Percentiles rank a stretch among this genome's conserved stretches.
Evolutionary conservation across 2,113 vertebrate genomes (phyloP).

Genomic region (Dipodomys ordii): DNA sequence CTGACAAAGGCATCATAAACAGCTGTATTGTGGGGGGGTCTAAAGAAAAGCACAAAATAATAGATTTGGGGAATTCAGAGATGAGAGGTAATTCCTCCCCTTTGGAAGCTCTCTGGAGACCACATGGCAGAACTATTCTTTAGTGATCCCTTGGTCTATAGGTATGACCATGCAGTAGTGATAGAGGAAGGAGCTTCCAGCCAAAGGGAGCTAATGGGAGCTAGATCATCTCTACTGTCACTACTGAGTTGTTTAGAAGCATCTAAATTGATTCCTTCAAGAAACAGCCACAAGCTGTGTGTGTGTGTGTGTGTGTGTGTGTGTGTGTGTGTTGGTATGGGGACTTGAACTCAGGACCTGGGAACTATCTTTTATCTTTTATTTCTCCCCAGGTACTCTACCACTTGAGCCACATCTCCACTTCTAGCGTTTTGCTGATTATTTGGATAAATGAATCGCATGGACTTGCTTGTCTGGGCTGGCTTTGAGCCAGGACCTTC

Average conservation of each 20-base stretch:
- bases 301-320: no score
- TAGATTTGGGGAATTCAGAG: neutral
- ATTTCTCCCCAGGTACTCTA: no score
- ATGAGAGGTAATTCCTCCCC: neutral
- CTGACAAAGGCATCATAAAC: neutral
- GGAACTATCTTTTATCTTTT: no score
- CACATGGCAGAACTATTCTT: neutral
- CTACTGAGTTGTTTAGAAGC: neutral
- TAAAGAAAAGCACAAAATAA: constrained; percentile 34
- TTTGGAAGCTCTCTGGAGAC: neutral
- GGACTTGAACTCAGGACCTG: no score
- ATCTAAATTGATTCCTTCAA: neutral
- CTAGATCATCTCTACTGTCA: no score
- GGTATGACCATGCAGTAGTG: neutral
- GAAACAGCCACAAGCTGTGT: no score
- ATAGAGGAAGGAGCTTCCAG: neutral
- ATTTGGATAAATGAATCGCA: no score
- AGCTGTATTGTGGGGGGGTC: neutral
- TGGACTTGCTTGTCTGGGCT: no score
- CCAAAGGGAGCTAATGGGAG: neutral
- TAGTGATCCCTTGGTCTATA: neutral
- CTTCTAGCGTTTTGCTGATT: no score
- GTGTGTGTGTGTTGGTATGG: no score
- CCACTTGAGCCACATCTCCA: no score
- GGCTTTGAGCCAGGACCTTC: no score